Percentiles rank a stretch among this genome's conserved stretches.
Conservation (phyloP, 2,797 vertebrate genomes). For the Oryzias dopingdopingensis region DNA sequence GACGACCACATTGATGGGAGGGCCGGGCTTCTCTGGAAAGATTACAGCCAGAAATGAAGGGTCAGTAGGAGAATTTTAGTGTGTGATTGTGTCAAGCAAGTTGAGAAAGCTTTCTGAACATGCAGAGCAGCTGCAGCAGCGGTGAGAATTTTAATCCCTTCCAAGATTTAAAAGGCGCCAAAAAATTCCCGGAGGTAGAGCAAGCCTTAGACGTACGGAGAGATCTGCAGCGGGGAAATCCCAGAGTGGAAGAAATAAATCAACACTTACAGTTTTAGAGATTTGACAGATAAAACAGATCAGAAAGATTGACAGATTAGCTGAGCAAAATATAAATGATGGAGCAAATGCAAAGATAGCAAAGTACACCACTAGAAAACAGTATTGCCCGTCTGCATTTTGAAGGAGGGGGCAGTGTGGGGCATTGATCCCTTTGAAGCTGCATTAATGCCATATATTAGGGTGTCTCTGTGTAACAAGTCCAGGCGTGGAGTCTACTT, state of each 20-base stretch:
- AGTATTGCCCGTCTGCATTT: slow-evolving; percentile 25
- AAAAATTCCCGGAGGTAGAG: slow-evolving; percentile 13
- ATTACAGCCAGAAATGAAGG: slow-evolving; percentile 12
- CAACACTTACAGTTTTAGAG: slow-evolving; percentile 24
- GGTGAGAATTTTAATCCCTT: slow-evolving; percentile 17
- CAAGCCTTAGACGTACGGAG: slow-evolving; percentile 19
- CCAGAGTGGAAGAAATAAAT: slow-evolving; percentile 30
- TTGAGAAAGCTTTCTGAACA: not conserved
- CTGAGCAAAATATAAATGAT: slow-evolving; percentile 43
- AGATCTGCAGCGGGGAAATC: slow-evolving; percentile 32
- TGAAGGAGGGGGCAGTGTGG: slow-evolving; percentile 31
- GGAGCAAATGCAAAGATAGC: slow-evolving; percentile 18
- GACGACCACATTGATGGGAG: slow-evolving; percentile 76
- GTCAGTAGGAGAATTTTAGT: slow-evolving; percentile 8
- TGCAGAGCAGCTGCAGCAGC: not conserved
- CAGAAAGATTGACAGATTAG: slow-evolving; percentile 49
- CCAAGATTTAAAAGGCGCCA: slow-evolving; percentile 10
- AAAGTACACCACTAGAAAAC: slow-evolving; percentile 29
- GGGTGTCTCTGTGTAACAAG: no score
- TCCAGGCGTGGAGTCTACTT: no score
- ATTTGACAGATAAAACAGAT: slow-evolving; percentile 43
- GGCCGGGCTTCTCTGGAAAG: slow-evolving; percentile 83
- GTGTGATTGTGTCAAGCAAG: not conserved
- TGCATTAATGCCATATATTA: no score
- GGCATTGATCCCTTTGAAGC: slow-evolving; percentile 30